These are phyloP conservation scores for Drosophila subsilvestris DNA, from an alignment of 2,888 invertebrate genomes.

Conservation along the genomic window DNA sequence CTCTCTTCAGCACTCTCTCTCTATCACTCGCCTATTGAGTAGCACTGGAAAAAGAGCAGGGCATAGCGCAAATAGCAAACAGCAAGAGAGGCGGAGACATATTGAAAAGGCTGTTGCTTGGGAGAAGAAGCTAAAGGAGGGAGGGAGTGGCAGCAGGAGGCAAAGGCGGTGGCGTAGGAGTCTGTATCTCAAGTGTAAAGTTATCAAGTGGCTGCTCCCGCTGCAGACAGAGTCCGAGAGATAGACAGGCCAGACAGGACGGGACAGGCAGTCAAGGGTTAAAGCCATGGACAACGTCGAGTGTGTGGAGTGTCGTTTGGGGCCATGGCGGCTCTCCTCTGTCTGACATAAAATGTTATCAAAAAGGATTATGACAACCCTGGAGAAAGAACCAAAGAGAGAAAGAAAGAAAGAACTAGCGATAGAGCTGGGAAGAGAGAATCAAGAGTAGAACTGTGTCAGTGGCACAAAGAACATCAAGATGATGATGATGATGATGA, in stretches of 20 bases:
- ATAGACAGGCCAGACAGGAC: conserved; percentile 16
- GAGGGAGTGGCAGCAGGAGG: conserved; percentile 6
- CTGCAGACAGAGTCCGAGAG: conserved; percentile 42
- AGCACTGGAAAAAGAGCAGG: conserved; percentile 40
- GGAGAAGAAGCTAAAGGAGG: neutral
- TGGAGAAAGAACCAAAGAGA: conserved; percentile 31
- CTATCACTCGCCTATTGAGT: conserved; percentile 42
- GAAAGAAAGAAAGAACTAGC: conserved; percentile 1
- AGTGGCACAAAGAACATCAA: conserved; percentile 60
- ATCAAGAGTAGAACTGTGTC: conserved; percentile 55
- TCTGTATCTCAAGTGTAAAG: conserved; percentile 70
- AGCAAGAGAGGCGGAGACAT: conserved; percentile 1
- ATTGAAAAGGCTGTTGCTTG: conserved; percentile 5
- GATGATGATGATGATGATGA: conserved; percentile 42
- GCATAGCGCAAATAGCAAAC: conserved; percentile 10
- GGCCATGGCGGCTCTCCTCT: conserved; percentile 55
- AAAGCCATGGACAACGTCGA: conserved; percentile 74
- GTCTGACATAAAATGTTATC: conserved; percentile 77
- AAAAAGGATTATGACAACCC: conserved; percentile 77
- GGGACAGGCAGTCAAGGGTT: conserved; percentile 63
- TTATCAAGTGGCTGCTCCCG: conserved; percentile 68
- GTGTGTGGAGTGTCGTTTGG: conserved; percentile 61
- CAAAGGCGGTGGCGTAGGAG: neutral
- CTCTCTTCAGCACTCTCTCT: conserved; percentile 3
- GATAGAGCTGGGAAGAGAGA: neutral